Evolutionary conservation across 2,888 invertebrate species (phyloP).

Genomic region (Drosophila demipolita): DNA sequence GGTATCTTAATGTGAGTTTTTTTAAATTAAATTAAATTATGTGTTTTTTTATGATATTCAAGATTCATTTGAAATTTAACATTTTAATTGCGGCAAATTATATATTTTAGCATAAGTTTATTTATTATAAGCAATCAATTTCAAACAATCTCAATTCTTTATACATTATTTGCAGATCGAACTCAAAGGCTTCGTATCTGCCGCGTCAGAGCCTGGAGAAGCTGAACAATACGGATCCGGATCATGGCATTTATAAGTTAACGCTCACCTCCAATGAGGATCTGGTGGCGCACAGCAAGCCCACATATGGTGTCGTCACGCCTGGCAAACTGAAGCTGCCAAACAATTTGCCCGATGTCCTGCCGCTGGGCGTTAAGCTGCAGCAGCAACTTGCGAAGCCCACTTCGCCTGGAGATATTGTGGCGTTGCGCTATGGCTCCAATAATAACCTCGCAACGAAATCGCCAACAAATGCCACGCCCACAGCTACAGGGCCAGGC

Average conservation of each 20-base stretch:
- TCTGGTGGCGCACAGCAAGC: conserved; percentile 77
- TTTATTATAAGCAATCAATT: background rate
- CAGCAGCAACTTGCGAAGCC: conserved; percentile 74
- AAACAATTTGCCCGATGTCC: conserved; percentile 86
- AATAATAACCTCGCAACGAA: conserved; percentile 80
- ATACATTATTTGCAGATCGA: conserved; percentile 87
- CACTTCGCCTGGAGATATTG: conserved; percentile 69
- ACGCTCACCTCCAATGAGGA: conserved; percentile 89
- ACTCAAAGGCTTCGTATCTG: conserved; percentile 91
- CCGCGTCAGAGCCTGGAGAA: conserved; percentile 89
- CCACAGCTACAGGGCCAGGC: conserved; percentile 27
- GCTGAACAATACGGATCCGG: conserved; percentile 87
- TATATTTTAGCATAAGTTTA: background rate
- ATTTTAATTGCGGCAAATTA: background rate
- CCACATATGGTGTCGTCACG: conserved; percentile 69
- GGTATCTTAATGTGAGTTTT: too few species aligned
- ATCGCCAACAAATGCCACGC: conserved; percentile 60
- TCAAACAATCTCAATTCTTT: background rate
- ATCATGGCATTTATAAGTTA: conserved; percentile 91
- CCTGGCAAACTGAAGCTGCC: conserved; percentile 81
- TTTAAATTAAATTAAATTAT: background rate
- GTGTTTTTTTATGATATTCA: background rate
- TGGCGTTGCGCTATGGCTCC: conserved; percentile 82
- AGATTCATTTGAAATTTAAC: background rate
- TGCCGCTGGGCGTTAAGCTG: conserved; percentile 86